These are phyloP conservation scores for Laupala kohalensis DNA, from an alignment of 1,140 invertebrate species.

Conservation along the genomic window DNA sequence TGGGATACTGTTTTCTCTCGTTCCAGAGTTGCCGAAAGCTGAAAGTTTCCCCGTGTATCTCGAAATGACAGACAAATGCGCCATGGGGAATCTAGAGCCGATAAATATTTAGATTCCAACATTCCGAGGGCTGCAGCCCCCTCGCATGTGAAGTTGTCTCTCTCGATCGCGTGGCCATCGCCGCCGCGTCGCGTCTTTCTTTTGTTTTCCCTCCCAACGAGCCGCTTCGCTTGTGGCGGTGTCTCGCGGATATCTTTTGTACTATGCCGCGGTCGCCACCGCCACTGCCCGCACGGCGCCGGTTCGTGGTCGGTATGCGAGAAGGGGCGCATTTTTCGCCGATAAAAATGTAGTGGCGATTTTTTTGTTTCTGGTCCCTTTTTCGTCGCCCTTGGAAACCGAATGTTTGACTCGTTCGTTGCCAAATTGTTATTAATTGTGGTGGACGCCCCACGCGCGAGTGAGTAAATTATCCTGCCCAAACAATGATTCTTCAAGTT, in stretches of 20 bases:
- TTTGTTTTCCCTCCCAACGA: not conserved
- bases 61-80: no score
- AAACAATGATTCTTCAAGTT: no score
- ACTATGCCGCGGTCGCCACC: not conserved
- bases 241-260: not conserved
- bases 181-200: not conserved
- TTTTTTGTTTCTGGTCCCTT: not conserved
- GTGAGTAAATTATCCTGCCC: not conserved
- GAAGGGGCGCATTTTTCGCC: not conserved
- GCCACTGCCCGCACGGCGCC: no score
- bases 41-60: no score
- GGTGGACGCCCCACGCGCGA: not conserved
- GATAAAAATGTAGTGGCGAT: not conserved
- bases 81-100: not conserved
- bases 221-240: not conserved
- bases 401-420: not conserved
- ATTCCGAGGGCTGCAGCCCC: not conserved
- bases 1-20: no score
- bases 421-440: not conserved
- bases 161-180: not conserved
- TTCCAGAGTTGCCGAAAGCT: no score
- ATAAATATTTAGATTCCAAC: not conserved
- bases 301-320: not conserved
- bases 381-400: not conserved
- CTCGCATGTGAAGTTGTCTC: not conserved